These are phyloP conservation scores for Periplaneta americana DNA, from an alignment of 1,140 invertebrate genomes.

Conservation along the genomic window DNA sequence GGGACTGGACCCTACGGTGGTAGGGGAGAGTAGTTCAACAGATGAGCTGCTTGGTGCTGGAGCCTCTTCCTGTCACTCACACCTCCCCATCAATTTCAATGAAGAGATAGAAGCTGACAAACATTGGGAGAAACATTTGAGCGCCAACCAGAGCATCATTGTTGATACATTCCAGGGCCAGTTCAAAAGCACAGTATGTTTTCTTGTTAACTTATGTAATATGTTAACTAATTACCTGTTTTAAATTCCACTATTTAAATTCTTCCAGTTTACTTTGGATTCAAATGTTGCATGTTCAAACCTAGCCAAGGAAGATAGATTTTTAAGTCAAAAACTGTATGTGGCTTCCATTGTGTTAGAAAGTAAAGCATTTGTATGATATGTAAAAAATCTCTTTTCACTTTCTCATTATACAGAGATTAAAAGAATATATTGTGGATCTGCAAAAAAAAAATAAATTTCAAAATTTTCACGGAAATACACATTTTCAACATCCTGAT, in stretches of 20 bases:
- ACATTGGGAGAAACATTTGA: constrained; percentile 56
- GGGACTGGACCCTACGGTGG: not conserved
- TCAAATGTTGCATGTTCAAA: no score
- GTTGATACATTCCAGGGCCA: constrained; percentile 69
- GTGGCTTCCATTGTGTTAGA: no score
- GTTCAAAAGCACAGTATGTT: constrained; percentile 61
- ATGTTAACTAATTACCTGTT: no score
- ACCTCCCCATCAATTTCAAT: not conserved
- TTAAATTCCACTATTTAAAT: no score
- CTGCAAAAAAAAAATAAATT: not conserved
- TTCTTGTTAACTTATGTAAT: not conserved
- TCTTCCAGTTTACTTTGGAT: no score
- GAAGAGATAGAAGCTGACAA: constrained; percentile 49
- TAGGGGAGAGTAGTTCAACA: constrained; percentile 18
- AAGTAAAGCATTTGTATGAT: no score
- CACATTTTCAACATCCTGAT: not conserved
- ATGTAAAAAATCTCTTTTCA: no score
- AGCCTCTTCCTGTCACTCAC: constrained; percentile 24
- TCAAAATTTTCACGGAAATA: no score
- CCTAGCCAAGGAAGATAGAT: no score
- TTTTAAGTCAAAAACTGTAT: no score
- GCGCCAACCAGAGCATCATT: constrained; percentile 55
- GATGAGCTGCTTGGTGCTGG: constrained; percentile 27
- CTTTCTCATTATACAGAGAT: no score
- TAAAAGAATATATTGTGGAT: no score